Evolutionary conservation across 2,113 vertebrate species (phyloP).

Genomic region (Puffinus mauretanicus): DNA sequence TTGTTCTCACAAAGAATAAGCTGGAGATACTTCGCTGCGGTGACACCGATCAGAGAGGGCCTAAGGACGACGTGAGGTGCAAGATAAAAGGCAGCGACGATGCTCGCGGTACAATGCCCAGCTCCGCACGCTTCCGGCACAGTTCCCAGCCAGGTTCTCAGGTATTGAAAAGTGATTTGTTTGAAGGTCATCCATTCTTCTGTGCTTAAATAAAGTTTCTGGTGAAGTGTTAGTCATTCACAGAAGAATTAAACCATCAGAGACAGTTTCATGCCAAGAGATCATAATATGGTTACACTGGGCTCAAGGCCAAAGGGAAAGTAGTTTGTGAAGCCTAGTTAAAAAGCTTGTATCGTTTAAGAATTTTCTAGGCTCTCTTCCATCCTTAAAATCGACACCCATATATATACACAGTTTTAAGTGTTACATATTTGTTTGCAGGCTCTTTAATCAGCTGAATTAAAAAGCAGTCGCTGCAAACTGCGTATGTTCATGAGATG

Average conservation of each 20-base stretch:
- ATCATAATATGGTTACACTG: not conserved
- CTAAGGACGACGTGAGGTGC: not conserved
- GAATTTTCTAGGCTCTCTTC: not conserved
- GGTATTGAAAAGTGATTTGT: not conserved
- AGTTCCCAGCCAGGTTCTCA: not conserved
- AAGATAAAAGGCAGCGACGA: not conserved
- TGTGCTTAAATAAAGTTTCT: not conserved
- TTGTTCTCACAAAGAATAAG: conserved; percentile 1
- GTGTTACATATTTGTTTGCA: not conserved
- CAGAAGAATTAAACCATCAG: not conserved
- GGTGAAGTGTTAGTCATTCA: not conserved
- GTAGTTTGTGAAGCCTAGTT: not conserved
- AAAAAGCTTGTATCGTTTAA: not conserved
- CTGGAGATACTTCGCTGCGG: not conserved
- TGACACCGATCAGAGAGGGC: not conserved
- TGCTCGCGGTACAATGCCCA: not conserved
- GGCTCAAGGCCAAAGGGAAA: not conserved
- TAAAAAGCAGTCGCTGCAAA: not conserved
- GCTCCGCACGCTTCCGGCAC: not conserved
- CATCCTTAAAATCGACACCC: not conserved
- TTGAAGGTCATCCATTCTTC: conserved; percentile 41
- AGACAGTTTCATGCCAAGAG: not conserved
- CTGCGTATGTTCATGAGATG: not conserved
- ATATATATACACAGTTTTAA: not conserved
- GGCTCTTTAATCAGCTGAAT: not conserved